Conservation (phyloP, 2,888 invertebrate species). For the Bombyx huttoni region DNA sequence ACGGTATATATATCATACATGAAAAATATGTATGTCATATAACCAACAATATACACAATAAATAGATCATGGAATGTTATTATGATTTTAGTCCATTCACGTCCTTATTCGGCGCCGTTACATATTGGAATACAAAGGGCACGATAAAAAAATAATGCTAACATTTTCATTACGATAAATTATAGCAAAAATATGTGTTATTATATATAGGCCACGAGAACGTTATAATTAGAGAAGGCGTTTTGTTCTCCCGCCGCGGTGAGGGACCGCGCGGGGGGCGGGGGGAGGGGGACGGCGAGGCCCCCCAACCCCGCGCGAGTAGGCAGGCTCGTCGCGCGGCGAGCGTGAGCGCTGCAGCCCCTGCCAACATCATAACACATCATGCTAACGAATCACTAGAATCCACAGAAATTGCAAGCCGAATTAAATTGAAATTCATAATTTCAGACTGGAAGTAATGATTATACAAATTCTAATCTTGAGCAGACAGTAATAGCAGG, state of each 20-base stretch:
- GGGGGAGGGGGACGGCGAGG: no score
- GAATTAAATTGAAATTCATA: no score
- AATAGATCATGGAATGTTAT: conserved; percentile 71
- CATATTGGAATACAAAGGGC: conserved; percentile 37
- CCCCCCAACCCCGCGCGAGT: no score
- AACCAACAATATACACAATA: conserved; percentile 68
- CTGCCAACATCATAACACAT: background rate
- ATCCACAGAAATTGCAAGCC: no score
- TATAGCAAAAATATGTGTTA: conserved; percentile 72
- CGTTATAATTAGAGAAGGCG: conserved; percentile 12
- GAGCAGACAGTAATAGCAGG: no score
- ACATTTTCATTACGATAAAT: conserved; percentile 53
- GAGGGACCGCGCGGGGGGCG: no score
- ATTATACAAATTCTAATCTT: no score
- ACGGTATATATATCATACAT: conserved; percentile 49
- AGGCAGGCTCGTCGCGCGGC: no score
- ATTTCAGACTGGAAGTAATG: no score
- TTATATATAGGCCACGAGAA: conserved; percentile 37
- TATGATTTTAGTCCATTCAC: conserved; percentile 41
- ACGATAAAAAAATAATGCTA: conserved; percentile 54
- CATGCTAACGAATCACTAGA: no score
- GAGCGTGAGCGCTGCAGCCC: background rate
- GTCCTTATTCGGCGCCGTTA: conserved; percentile 30
- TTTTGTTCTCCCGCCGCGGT: conserved; percentile 6
- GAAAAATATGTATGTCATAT: conserved; percentile 62